Evolutionary conservation across 2,888 invertebrate species (phyloP).

Genomic region (Neuroscelio doddi): DNA sequence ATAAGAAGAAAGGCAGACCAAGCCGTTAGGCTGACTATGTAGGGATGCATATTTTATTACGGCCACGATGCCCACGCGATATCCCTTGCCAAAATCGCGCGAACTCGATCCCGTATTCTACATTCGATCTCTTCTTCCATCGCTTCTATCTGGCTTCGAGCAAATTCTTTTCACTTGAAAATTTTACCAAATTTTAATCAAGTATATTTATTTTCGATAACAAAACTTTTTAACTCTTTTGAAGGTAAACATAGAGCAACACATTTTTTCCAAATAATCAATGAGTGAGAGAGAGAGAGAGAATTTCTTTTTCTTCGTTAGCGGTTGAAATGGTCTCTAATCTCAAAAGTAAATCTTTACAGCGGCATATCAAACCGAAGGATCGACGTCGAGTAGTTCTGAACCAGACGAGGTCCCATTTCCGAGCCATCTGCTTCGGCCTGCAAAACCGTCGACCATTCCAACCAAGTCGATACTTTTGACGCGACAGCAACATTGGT

Average conservation of each 20-base stretch:
- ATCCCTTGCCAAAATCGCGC: constrained; percentile 36
- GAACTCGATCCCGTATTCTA: constrained; percentile 30
- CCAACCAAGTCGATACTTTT: constrained; percentile 46
- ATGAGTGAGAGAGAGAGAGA: too few species aligned
- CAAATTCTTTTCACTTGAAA: constrained; percentile 21
- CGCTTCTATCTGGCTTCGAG: constrained; percentile 17
- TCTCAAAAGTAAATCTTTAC: constrained; percentile 66
- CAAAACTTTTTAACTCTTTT: too few species aligned
- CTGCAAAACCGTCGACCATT: constrained; percentile 14
- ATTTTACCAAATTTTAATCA: constrained; percentile 23
- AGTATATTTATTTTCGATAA: too few species aligned
- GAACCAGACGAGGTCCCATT: constrained; percentile 48
- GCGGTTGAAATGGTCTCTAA: constrained; percentile 38
- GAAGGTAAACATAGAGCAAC: not conserved
- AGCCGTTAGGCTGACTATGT: constrained; percentile 30
- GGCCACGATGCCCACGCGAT: constrained; percentile 25
- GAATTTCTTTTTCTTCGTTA: constrained; percentile 5
- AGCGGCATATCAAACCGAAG: constrained; percentile 57
- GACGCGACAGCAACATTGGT: constrained; percentile 59
- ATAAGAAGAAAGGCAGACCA: constrained; percentile 18
- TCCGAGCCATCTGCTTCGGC: constrained; percentile 60
- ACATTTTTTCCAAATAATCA: not conserved
- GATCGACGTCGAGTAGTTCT: too few species aligned
- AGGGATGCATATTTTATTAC: constrained; percentile 35
- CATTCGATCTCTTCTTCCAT: constrained; percentile 28